Conservation (phyloP, 35 echinoderm and acorn worm genomes). For the Ophiothrix spiculata region DNA sequence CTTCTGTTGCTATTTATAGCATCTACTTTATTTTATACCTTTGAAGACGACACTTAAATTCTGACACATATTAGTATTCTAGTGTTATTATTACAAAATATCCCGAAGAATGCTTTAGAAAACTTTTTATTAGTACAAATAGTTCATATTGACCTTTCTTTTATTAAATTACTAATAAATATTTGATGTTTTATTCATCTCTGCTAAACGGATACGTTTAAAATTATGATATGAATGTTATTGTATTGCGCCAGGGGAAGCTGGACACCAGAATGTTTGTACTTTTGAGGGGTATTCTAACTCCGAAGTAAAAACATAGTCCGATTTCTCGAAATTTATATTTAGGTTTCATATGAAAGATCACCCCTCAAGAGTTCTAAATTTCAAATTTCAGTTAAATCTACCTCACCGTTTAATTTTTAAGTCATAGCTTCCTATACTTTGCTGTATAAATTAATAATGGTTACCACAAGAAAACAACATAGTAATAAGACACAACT, state of each 20-base stretch:
- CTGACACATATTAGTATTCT: not conserved
- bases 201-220: not conserved
- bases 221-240: not conserved
- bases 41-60: not conserved
- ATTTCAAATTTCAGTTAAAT: too few species aligned
- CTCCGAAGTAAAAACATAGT: too few species aligned
- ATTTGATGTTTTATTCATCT: not conserved
- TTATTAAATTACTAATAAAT: not conserved
- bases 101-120: not conserved
- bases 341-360: too few species aligned
- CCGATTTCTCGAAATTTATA: too few species aligned
- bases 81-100: not conserved
- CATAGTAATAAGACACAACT: too few species aligned
- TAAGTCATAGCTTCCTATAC: too few species aligned
- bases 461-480: too few species aligned
- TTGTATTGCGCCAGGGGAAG: not conserved
- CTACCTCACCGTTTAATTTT: too few species aligned
- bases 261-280: too few species aligned
- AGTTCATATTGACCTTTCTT: not conserved
- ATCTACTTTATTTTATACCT: not conserved
- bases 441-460: too few species aligned
- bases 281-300: too few species aligned
- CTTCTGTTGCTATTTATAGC: not conserved
- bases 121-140: not conserved
- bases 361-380: too few species aligned